Evolutionary conservation across 2,797 vertebrate species (phyloP).

Genomic region (Varecia variegata): DNA sequence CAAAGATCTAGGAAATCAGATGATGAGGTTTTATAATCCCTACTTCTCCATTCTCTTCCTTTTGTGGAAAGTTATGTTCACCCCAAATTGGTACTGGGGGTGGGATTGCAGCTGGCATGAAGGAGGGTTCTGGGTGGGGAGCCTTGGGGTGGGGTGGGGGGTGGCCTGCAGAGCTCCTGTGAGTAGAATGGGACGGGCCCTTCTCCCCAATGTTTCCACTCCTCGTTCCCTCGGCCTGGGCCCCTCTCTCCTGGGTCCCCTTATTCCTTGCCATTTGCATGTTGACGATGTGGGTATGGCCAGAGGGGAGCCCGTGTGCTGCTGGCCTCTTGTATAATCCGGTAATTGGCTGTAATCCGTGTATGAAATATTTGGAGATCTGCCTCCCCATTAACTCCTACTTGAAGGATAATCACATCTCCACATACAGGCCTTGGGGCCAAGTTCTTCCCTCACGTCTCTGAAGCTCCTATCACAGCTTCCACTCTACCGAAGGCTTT

Average conservation of each 20-base stretch:
- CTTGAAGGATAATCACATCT: slow-evolving; percentile 60
- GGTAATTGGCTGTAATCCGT: slow-evolving; percentile 61
- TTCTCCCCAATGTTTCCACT: not conserved
- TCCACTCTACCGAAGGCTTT: not conserved
- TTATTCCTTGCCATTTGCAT: not conserved
- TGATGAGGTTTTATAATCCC: not conserved
- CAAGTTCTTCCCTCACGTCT: not conserved
- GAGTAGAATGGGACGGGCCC: too few relatives aligned
- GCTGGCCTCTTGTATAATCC: slow-evolving; percentile 60
- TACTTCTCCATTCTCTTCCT: not conserved
- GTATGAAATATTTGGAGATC: slow-evolving; percentile 71
- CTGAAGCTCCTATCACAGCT: not conserved
- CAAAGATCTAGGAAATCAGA: not conserved
- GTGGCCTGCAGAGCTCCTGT: too few relatives aligned
- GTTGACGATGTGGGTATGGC: not conserved
- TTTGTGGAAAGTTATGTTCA: not conserved
- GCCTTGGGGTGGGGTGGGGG: not conserved
- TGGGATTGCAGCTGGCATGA: not conserved
- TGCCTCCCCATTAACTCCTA: slow-evolving; percentile 51
- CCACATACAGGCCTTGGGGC: slow-evolving; percentile 35
- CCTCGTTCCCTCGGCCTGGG: not conserved
- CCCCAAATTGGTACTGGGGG: not conserved
- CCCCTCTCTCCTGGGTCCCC: not conserved
- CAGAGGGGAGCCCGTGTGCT: slow-evolving; percentile 10
- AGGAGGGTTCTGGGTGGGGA: not conserved